Percentiles rank a stretch among this genome's conserved stretches.
These are phyloP conservation scores for Anabas testudineus DNA, from an alignment of 2,797 vertebrate genomes.

Conservation along the genomic window DNA sequence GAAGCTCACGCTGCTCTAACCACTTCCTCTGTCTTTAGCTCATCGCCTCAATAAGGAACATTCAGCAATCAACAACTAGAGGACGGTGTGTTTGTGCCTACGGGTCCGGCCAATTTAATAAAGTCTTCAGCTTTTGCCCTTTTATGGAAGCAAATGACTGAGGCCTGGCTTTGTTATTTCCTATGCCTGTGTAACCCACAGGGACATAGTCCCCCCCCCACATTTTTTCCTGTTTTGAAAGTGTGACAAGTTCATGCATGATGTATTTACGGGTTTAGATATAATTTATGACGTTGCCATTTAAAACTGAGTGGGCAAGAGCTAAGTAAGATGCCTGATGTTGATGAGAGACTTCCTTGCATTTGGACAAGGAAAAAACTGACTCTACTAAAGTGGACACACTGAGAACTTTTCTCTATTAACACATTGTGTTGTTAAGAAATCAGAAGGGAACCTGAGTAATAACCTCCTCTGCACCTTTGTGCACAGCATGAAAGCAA, in stretches of 20 bases:
- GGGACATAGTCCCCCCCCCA: constrained; percentile 56
- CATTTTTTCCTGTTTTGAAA: constrained; percentile 10
- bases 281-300: constrained; percentile 42
- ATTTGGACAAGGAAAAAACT: constrained; percentile 27
- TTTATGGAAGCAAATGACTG: constrained; percentile 80
- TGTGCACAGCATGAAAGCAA: constrained; percentile 10
- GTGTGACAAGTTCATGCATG: constrained; percentile 33
- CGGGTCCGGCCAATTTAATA: constrained; percentile 21
- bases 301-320: constrained; percentile 30
- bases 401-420: neutral
- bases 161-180: constrained; percentile 72
- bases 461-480: neutral
- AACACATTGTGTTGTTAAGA: neutral
- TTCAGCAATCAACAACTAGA: neutral
- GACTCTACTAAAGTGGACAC: constrained; percentile 18
- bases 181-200: constrained; percentile 64
- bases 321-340: constrained; percentile 7
- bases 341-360: constrained; percentile 48
- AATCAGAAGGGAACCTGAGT: neutral
- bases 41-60: constrained; percentile 25
- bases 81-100: constrained; percentile 2
- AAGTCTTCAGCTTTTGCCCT: constrained; percentile 73
- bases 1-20: constrained; percentile 41
- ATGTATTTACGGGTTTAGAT: constrained; percentile 25
- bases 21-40: constrained; percentile 31